phyloP scores from a whole-genome alignment of 2,797 vertebrate genomes.

The Sciurus vulgaris region DNA sequence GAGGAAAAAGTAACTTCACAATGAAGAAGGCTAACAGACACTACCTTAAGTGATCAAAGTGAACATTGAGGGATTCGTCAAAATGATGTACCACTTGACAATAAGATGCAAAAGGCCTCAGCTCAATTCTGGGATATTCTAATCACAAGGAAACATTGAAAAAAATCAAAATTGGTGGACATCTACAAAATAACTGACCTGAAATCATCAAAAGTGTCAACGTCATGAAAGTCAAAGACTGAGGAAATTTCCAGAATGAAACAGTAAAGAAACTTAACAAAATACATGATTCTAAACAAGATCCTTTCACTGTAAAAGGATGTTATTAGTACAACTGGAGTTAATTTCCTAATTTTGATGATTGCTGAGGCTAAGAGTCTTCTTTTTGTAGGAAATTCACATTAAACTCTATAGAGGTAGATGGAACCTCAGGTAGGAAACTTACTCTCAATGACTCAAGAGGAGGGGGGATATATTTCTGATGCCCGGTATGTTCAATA shows the following conservation, averaged over 20 bases:
- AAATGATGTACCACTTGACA: not conserved
- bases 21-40: not conserved
- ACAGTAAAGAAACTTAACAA: not conserved
- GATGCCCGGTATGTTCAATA: not conserved
- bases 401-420: not conserved
- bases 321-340: not conserved
- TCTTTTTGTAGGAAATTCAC: not conserved
- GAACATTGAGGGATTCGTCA: not conserved
- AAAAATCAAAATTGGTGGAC: not conserved
- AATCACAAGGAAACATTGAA: not conserved
- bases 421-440: not conserved
- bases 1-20: not conserved
- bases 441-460: not conserved
- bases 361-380: not conserved
- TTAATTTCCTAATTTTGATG: conserved; percentile 11
- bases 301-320: not conserved
- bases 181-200: not conserved
- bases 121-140: not conserved
- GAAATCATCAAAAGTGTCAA: not conserved
- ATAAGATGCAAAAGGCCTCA: not conserved
- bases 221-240: not conserved
- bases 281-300: not conserved
- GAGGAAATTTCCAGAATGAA: not conserved
- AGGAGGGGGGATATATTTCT: not conserved
- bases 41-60: not conserved